Evolutionary conservation across 2,888 invertebrate genomes (phyloP).

Genomic region (Rotaria macrura): DNA sequence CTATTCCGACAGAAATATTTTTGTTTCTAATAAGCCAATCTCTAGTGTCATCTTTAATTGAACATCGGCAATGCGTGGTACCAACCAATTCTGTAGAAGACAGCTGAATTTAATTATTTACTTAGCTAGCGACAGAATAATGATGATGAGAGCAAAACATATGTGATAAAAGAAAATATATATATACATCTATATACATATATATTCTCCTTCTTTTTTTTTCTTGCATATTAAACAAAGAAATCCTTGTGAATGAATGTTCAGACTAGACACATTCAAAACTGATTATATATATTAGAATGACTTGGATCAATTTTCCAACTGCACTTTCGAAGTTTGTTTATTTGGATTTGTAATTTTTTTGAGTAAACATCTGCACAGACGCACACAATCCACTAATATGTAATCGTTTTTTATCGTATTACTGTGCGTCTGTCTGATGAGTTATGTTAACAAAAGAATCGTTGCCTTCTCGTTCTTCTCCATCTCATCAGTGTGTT

Average conservation of each 20-base stretch:
- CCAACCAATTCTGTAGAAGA: background rate
- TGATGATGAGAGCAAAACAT: background rate
- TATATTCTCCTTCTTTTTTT: background rate
- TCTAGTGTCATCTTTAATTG: background rate
- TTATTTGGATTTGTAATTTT: background rate
- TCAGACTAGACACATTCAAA: background rate
- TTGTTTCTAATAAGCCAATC: background rate
- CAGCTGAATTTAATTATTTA: background rate
- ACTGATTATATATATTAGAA: background rate
- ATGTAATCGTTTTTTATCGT: background rate
- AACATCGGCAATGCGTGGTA: background rate
- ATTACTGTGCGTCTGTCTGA: background rate
- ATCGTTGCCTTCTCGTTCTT: background rate
- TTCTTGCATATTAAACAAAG: background rate
- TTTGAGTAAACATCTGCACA: background rate
- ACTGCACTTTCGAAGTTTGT: background rate
- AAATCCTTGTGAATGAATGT: background rate
- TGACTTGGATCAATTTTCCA: background rate
- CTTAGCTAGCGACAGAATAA: background rate
- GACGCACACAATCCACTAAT: background rate
- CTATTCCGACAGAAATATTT: background rate
- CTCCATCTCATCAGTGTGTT: background rate
- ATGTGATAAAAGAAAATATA: background rate
- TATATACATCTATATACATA: too few relatives aligned
- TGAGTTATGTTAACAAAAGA: background rate